Base-by-base conservation (phyloP, 2,888 invertebrate species). In the Aphodius sticticus region DNA sequence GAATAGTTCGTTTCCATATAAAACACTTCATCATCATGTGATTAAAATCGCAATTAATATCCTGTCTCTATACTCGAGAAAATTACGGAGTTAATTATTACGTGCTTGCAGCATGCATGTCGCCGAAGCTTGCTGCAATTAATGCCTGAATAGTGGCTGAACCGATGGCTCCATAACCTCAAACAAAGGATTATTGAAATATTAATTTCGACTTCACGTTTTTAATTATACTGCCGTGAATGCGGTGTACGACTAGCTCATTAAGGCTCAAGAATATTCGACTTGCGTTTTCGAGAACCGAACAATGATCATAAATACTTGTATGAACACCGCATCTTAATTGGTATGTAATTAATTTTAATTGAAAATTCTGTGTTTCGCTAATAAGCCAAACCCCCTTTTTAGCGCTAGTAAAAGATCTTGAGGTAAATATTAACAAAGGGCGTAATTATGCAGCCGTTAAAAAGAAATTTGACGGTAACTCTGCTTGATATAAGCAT, bases 341-440 rank as follows among this genome's bases (percentile, higher is more conserved):
- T 53, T 53, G 53, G 53, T 53, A 53, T 53, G 53, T 53, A 53
- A 53, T 53, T 53, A 53, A 53, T 53, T 53, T 53, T 53, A 53
- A 53, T 53, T 53, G 53, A 53, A 53, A 53, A 53, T 53, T 53
- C 9, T 53, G 53, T 5, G 53, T 53, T 53, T 53, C 4, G 53
- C 53, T 53, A 53, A 53, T 53, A 26, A 26, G 26, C 26, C 1
- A 26, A 26, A 3, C 26, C 26, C 26, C 26, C 3, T 26, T 26
- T 26, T 26, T 26, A 26, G 26, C 3, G 26, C 26, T 26, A 26
- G 26, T 26, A 26, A 26, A 26, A 26, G 26, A 26, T 26, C 26
- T 26, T 26, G 26, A 26, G 26, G 26, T 26, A 26, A 26, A 26
- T 26, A 26, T 26, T 26, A 26, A 26, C 26, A 26, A 26, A 26